Conservation (phyloP, 1,140 invertebrate genomes). For the Drosophila sulfurigaster region DNA sequence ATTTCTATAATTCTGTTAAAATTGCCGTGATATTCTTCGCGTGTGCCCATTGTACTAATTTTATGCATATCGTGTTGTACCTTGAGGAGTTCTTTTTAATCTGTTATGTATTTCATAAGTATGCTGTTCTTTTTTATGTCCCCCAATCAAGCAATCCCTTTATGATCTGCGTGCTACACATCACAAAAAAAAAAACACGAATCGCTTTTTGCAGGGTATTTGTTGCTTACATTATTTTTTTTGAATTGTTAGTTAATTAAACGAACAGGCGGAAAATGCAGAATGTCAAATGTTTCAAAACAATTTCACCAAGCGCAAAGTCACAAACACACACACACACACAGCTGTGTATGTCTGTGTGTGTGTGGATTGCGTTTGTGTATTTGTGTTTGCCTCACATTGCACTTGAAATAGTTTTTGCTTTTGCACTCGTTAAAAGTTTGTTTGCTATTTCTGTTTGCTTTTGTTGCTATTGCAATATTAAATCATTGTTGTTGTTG, state of each 20-base stretch:
- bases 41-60: conserved; percentile 5
- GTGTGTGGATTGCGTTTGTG: conserved; percentile 27
- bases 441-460: conserved; percentile 29
- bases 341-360: conserved; percentile 12
- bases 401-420: conserved; percentile 74
- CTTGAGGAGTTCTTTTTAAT: not conserved
- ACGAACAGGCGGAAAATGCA: conserved; percentile 39
- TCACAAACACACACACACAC: conserved; percentile 14
- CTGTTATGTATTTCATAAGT: not conserved
- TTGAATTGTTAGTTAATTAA: conserved; percentile 39
- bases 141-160: not conserved
- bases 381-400: conserved; percentile 42
- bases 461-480: conserved; percentile 7
- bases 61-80: not conserved
- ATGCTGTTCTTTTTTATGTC: not conserved
- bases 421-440: conserved; percentile 20
- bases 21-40: not conserved
- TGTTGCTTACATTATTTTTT: not conserved
- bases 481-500: conserved; percentile 15
- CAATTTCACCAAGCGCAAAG: conserved; percentile 43
- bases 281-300: conserved; percentile 59
- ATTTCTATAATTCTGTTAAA: not conserved
- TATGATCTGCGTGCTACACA: not conserved
- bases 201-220: conserved; percentile 11
- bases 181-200: not conserved